Evolutionary conservation across 1,140 invertebrate genomes (phyloP).

Genomic region (Cydia pomonella): DNA sequence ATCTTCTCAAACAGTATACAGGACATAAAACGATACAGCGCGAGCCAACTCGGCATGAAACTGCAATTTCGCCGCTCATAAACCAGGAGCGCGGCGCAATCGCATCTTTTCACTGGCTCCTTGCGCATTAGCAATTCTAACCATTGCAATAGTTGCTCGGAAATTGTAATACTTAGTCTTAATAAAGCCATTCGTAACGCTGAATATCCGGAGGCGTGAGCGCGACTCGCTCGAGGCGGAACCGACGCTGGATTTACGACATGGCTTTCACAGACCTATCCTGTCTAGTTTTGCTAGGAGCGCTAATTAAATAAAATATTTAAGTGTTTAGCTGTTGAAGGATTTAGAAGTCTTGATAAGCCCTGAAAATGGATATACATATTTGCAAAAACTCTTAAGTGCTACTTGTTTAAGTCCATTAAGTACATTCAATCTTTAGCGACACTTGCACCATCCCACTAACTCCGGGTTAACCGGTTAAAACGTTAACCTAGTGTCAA

Average conservation of each 20-base stretch:
- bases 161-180: conserved; percentile 78
- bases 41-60: conserved; percentile 58
- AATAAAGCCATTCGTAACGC: conserved; percentile 76
- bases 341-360: neutral
- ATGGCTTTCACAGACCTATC: conserved; percentile 46
- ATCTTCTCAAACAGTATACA: neutral
- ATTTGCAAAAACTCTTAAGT: too few species aligned
- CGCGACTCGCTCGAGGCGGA: conserved; percentile 53
- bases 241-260: conserved; percentile 59
- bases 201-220: conserved; percentile 67
- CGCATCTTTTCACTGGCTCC: conserved; percentile 69
- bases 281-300: conserved; percentile 13
- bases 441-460: too few species aligned
- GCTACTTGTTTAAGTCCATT: too few species aligned
- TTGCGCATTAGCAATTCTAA: conserved; percentile 74
- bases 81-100: conserved; percentile 61
- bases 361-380: too few species aligned
- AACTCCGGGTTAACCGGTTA: too few species aligned
- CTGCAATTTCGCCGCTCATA: conserved; percentile 71
- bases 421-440: too few species aligned
- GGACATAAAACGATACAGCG: neutral
- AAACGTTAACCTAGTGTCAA: too few species aligned
- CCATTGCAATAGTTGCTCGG: conserved; percentile 66
- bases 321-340: neutral
- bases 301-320: neutral